phyloP scores from a whole-genome alignment of 2,888 invertebrate species.

The Rhopalosiphum nymphaeae region DNA sequence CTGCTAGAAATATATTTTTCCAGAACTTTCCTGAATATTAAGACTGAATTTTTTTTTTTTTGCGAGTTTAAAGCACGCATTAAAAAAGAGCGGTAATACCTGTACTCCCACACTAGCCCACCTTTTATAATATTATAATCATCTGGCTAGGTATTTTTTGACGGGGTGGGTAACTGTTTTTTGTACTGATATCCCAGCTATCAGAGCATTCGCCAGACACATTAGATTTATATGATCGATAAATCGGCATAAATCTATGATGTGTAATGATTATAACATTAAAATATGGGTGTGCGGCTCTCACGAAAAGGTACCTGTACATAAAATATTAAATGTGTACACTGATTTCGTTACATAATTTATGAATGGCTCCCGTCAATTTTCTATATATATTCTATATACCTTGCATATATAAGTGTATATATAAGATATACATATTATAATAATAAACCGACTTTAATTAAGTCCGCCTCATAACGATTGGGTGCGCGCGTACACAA shows the following conservation, averaged over 20 bases:
- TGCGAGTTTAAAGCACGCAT: too few species aligned
- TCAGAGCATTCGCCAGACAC: neutral
- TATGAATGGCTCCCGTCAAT: constrained; percentile 33
- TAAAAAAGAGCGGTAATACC: too few species aligned
- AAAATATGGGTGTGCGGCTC: neutral
- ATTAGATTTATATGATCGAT: neutral
- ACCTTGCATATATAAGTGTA: neutral
- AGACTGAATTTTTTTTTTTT: too few species aligned
- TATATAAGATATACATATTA: neutral
- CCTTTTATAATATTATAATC: too few species aligned
- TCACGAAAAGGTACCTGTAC: neutral
- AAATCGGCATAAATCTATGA: neutral
- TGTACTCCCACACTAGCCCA: too few species aligned
- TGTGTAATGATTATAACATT: neutral
- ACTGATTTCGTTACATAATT: neutral
- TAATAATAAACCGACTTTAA: constrained; percentile 30
- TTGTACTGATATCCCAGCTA: neutral
- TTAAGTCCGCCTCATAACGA: constrained; percentile 31
- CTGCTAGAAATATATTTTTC: too few species aligned
- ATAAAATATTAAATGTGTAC: neutral
- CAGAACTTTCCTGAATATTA: too few species aligned
- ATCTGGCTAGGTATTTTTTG: neutral
- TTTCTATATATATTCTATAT: neutral
- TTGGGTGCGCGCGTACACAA: neutral
- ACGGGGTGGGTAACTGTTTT: neutral